Evolutionary conservation across 2,113 vertebrate genomes (phyloP), one percentile per base, ranked within the genome.

Genomic region (Lipophrys pholis): DNA sequence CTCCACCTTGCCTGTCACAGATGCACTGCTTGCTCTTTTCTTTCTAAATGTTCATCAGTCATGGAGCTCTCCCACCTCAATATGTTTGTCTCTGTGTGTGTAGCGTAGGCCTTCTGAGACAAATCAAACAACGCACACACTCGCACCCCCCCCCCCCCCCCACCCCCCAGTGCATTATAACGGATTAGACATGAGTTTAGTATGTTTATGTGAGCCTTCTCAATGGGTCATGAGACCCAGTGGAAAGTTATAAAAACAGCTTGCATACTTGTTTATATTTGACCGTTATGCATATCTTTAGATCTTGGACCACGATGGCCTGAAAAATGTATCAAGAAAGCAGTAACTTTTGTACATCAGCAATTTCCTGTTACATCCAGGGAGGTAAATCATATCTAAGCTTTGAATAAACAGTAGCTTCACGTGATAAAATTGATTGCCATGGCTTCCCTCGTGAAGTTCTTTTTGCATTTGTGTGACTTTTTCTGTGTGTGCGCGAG

Each of bases 1-100:
- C 76, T 80, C 83, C 69, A 84, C 84, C 84, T 81, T 80, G 73
- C 69, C 53, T 80, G 66, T 78, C 84, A 77, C 64, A 12, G 56
- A 40, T 71, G 61, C 78, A 70, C 70, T 40, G 49, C 82, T 79
- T 79, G 74, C 65, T 65, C 58, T 43, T 69, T 50, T 63, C 17
- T 49, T 73, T 30, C 73, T 70, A 59, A 79, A 30, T 73, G 62
- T 46, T 69, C 69, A 71, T 72, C 21, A 46, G 11, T 80, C 21
- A 30, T 30, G 21, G 21, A 30, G 21, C 21, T 30, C 21, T 30
- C 4, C 21, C 21, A 30, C 21, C 21, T 30, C 21, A 30, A 30
- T 30, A 62, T n/a, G 80, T 79, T 57, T 42, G 46, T 59, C 57
- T 55, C 68, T 57, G 4, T 69, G 16, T 48, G 14, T 67, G 15